Evolutionary conservation across 1,140 invertebrate genomes (phyloP).

Genomic region (Akabosia matsudoensis): DNA sequence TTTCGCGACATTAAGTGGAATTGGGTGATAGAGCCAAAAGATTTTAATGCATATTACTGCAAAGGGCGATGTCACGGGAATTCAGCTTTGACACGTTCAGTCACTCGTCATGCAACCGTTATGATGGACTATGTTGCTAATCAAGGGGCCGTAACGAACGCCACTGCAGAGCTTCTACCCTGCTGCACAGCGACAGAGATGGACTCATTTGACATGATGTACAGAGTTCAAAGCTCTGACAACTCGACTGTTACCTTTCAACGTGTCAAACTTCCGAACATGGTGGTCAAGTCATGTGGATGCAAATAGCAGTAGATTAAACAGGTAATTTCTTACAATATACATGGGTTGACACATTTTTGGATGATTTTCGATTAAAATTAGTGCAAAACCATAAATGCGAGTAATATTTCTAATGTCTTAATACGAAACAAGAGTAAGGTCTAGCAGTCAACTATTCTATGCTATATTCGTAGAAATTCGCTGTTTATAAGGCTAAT

Average conservation of each 20-base stretch:
- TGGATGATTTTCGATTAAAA: no score
- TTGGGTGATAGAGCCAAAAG: conserved; percentile 76
- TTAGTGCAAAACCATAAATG: no score
- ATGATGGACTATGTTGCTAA: conserved; percentile 54
- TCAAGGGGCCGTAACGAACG: conserved; percentile 21
- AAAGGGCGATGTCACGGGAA: conserved; percentile 70
- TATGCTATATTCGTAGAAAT: no score
- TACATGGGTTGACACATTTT: no score
- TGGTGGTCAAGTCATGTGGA: conserved; percentile 77
- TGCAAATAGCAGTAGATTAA: conserved; percentile 52
- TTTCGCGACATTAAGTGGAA: conserved; percentile 82
- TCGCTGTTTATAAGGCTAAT: no score
- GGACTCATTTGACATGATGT: conserved; percentile 69
- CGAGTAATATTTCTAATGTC: no score
- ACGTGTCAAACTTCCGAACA: conserved; percentile 72
- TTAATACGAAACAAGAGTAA: no score
- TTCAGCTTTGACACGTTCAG: conserved; percentile 50
- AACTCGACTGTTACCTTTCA: conserved; percentile 58
- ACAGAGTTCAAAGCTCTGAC: conserved; percentile 65
- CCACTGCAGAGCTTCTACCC: conserved; percentile 61
- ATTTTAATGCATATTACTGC: conserved; percentile 81
- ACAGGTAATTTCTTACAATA: no score
- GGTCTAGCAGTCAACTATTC: no score
- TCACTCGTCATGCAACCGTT: conserved; percentile 61
- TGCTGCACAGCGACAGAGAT: conserved; percentile 74